A percentile compares a stretch with the other conserved stretches of the same genome.
Evolutionary conservation across 2,888 invertebrate species (phyloP).

Genomic region (Pristionchus entomophagus): DNA sequence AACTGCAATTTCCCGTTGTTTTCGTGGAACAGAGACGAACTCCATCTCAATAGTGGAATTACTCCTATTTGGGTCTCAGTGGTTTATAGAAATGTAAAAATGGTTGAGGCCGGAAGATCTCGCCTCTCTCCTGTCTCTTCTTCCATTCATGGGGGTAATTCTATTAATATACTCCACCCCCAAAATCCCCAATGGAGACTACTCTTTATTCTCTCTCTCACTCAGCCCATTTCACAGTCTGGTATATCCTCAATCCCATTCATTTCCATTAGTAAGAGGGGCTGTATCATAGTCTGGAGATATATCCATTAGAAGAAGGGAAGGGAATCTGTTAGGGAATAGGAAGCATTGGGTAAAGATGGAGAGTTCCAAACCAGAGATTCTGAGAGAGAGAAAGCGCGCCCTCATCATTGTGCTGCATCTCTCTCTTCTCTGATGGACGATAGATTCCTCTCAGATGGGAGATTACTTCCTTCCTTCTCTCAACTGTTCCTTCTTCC

Average conservation of each 20-base stretch:
- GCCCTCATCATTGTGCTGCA: too few species aligned
- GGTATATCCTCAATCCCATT: background rate
- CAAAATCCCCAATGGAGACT: background rate
- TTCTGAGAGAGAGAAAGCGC: too few species aligned
- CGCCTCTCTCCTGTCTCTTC: background rate
- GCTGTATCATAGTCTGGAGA: background rate
- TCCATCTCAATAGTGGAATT: too few species aligned
- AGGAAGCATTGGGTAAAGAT: background rate
- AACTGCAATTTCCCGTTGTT: background rate
- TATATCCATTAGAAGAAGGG: background rate
- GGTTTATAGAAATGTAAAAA: too few species aligned
- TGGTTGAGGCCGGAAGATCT: background rate
- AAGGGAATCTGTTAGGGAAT: background rate
- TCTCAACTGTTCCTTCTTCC: background rate
- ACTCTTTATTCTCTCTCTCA: background rate
- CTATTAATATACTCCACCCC: constrained; percentile 10
- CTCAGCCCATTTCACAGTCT: background rate
- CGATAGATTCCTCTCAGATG: too few species aligned
- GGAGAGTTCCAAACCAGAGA: background rate
- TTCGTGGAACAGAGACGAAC: background rate
- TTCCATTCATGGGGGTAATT: background rate
- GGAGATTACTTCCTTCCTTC: background rate
- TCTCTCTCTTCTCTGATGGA: too few species aligned
- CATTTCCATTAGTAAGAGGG: background rate
- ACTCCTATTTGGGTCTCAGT: too few species aligned